These are phyloP conservation scores for Diaperis boleti DNA, from an alignment of 2,888 invertebrate species.

Conservation along the genomic window DNA sequence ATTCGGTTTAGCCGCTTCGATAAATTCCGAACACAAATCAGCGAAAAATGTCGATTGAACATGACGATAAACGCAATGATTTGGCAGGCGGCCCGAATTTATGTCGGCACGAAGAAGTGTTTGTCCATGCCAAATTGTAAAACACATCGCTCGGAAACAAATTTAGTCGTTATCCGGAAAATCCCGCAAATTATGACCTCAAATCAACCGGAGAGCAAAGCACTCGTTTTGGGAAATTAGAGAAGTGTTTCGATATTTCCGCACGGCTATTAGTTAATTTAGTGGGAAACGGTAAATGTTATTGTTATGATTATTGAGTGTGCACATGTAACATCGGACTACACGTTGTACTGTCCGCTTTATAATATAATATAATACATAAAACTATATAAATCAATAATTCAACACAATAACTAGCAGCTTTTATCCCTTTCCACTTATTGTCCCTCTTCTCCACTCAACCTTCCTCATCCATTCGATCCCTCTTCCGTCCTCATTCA, in stretches of 20 bases:
- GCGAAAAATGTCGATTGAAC: slow-evolving; percentile 30
- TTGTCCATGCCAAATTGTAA: slow-evolving; percentile 25
- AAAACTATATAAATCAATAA: too few relatives aligned
- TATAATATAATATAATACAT: too few relatives aligned
- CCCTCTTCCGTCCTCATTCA: too few relatives aligned
- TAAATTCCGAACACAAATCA: slow-evolving; percentile 19
- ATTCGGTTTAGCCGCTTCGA: slow-evolving; percentile 25
- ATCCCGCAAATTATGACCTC: slow-evolving; percentile 24
- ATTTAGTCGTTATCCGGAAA: slow-evolving; percentile 18
- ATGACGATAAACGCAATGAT: slow-evolving; percentile 29
- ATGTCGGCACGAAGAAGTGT: slow-evolving; percentile 21
- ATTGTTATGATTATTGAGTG: too few relatives aligned
- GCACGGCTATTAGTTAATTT: neutral
- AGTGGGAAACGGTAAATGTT: neutral
- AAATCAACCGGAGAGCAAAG: slow-evolving; percentile 10
- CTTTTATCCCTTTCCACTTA: too few relatives aligned
- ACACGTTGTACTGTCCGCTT: too few relatives aligned
- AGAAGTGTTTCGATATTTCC: slow-evolving; percentile 10
- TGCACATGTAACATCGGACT: too few relatives aligned
- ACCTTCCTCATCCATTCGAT: too few relatives aligned
- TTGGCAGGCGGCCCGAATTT: slow-evolving; percentile 21
- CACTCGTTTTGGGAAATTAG: slow-evolving; percentile 11
- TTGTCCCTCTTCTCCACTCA: too few relatives aligned
- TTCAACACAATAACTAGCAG: too few relatives aligned
- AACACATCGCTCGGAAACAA: slow-evolving; percentile 27